Base-by-base conservation (phyloP, 2,797 vertebrate genomes). In the Smutsia gigantea region DNA sequence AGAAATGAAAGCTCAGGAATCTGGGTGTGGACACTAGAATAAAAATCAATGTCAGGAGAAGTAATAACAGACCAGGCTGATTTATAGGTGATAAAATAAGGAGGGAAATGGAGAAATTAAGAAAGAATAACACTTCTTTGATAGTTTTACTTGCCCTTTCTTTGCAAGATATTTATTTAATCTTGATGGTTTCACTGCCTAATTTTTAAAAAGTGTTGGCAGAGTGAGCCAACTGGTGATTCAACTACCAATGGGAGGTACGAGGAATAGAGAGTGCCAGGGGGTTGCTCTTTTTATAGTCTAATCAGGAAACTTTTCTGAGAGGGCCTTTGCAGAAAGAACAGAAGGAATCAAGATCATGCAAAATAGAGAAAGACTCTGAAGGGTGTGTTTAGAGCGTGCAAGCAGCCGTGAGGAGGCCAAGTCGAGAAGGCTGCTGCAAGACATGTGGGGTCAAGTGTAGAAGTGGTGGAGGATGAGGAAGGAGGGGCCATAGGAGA, bases 91-190 rank as follows among this genome's bases (percentile, higher is more conserved):
- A 59, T 39, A 53, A 75, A n/a, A 25, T 13, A 39, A 69, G 18
- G 11, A 57, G 15, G 57, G 27, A 37, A 34, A 69, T 2, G 27
- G 29, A 77, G 5, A 46, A 42, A 85, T 14, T 81, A 57, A 90
- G 69, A 42, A 59, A 66, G 42, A 27, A 8, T 10, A 11, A 13
- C 34, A 25, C 23, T 74, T 81, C 37, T 91, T n/a, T 82, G 85
- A 85, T 55, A 88, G 51, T 23, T 90, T 82, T 84, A 71, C 94
- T 95, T 63, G 37, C 7, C 82, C 19, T 37, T 82, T 75, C 57
- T n/a, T 90, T 77, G 39, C 92, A 77, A 90, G 95, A 94, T n/a
- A 12, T 72, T 93, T 93, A 39, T 90, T 95, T 92, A 69, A 34
- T 92, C 69, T 64, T 55, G 12, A 90, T 72, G 72, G 10, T 55